Conservation (phyloP, 2,797 vertebrate species). For the Loriculus beryllinus region DNA sequence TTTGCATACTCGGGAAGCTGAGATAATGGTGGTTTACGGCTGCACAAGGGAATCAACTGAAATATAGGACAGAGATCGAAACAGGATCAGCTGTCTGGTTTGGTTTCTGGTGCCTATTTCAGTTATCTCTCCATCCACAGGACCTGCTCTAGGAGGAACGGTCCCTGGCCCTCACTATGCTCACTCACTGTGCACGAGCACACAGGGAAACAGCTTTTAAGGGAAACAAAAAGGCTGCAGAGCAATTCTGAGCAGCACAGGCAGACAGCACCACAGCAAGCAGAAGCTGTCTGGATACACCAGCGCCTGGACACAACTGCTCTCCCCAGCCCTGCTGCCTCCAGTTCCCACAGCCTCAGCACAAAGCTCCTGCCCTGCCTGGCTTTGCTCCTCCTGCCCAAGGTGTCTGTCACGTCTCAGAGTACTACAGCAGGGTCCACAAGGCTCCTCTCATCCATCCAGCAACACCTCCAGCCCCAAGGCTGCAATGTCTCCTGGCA, state of each 20-base stretch:
- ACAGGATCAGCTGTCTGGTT: background rate
- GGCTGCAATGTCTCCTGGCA: background rate
- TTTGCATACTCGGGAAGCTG: slow-evolving; percentile 23
- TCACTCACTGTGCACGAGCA: background rate
- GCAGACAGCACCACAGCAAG: background rate
- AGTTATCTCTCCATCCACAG: background rate
- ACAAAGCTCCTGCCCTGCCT: background rate
- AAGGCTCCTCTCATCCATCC: background rate
- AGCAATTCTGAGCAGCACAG: background rate
- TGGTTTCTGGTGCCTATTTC: slow-evolving; percentile 2
- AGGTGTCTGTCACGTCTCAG: accelerated
- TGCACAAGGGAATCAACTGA: background rate
- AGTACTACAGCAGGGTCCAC: background rate
- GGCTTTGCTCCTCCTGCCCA: background rate
- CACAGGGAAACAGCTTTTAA: background rate
- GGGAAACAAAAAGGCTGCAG: background rate
- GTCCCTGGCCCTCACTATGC: background rate
- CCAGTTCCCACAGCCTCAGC: background rate
- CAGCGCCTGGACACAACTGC: accelerated
- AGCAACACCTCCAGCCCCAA: background rate
- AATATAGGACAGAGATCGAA: slow-evolving; percentile 12
- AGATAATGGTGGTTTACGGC: slow-evolving; percentile 32
- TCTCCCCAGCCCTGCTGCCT: background rate
- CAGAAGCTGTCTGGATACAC: background rate
- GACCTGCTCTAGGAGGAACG: background rate